Percentiles rank a stretch among this genome's conserved stretches.
phyloP scores from a whole-genome alignment of 1,140 invertebrate genomes.

The Zaprionus gabonicus region DNA sequence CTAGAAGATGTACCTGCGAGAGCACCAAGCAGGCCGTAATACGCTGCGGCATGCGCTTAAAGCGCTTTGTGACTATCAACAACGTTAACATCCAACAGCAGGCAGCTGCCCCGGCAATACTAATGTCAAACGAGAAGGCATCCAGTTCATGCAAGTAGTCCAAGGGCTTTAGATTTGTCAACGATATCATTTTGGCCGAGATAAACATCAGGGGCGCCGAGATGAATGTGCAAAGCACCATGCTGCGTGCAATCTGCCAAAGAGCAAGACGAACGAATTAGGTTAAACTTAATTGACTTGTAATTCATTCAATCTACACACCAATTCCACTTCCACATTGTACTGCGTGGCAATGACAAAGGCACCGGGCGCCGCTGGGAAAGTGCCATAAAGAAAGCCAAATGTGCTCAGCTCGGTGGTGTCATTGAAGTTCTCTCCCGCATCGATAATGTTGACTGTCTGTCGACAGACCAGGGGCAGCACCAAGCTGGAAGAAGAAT shows the following conservation, averaged over 20 bases:
- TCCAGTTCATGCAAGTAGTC: slow-evolving; percentile 91
- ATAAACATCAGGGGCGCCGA: slow-evolving; percentile 97
- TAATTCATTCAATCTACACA: slow-evolving; percentile 84
- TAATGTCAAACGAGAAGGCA: slow-evolving; percentile 92
- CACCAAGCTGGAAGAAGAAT: slow-evolving; percentile 88
- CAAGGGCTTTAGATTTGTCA: slow-evolving; percentile 88
- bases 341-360: slow-evolving; percentile 97
- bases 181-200: slow-evolving; percentile 95
- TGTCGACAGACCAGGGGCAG: slow-evolving; percentile 95
- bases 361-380: slow-evolving; percentile 96
- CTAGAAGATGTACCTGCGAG: slow-evolving; percentile 86
- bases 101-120: slow-evolving; percentile 90
- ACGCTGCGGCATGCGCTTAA: slow-evolving; percentile 92
- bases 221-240: slow-evolving; percentile 97
- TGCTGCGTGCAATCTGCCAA: slow-evolving; percentile 92
- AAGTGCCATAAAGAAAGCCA: slow-evolving; percentile 97
- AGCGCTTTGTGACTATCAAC: slow-evolving; percentile 91
- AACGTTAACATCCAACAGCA: slow-evolving; percentile 92
- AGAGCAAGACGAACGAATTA: slow-evolving; percentile 55
- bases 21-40: slow-evolving; percentile 91
- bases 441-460: slow-evolving; percentile 90
- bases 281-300: not conserved
- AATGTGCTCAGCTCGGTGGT: slow-evolving; percentile 94
- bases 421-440: slow-evolving; percentile 89
- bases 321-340: slow-evolving; percentile 93